Evolutionary conservation across 2,797 vertebrate species (phyloP).

Genomic region (Simalia tracyae): DNA sequence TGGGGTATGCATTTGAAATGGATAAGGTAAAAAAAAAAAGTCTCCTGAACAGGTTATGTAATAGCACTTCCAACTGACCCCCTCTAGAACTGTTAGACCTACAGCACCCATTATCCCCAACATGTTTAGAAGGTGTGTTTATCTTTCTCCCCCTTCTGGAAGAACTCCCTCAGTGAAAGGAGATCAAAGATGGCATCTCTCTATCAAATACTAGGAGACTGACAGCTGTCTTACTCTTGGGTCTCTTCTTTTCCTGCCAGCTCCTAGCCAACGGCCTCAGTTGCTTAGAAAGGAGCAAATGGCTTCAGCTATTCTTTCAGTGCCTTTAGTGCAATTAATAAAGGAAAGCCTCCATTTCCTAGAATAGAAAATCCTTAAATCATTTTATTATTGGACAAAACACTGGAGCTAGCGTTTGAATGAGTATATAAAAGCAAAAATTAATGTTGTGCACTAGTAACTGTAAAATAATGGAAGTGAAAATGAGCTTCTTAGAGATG

Average conservation of each 20-base stretch:
- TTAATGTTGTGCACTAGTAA: background rate
- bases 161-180: background rate
- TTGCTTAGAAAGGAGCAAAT: background rate
- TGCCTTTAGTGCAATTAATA: background rate
- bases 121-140: background rate
- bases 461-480: slow-evolving; percentile 10
- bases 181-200: background rate
- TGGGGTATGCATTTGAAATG: background rate
- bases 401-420: background rate
- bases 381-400: slow-evolving; percentile 1
- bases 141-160: background rate
- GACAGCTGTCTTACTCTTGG: background rate
- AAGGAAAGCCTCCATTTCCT: background rate
- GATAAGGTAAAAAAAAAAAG: background rate
- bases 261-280: background rate
- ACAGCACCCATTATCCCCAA: background rate
- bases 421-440: slow-evolving; percentile 18
- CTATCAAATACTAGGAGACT: background rate
- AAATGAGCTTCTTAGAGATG: background rate
- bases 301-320: background rate
- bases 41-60: background rate
- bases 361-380: background rate
- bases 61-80: background rate
- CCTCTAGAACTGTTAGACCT: background rate
- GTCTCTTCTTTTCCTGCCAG: background rate